phyloP scores from a whole-genome alignment of 2,113 vertebrate genomes.

The Zosterops borbonicus region DNA sequence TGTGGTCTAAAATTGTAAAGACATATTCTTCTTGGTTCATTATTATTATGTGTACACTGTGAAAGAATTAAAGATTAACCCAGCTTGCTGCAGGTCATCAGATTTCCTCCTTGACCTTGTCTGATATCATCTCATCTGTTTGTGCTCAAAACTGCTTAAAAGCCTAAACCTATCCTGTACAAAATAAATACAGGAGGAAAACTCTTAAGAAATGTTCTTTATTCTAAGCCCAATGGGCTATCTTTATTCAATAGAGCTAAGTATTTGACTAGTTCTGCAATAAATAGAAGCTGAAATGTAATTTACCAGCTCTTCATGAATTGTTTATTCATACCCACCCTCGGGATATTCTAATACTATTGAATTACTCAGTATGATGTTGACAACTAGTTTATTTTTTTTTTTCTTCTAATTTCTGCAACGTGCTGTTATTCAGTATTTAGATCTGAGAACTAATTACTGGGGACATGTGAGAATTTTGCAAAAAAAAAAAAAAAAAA shows the following conservation, averaged over 20 bases:
- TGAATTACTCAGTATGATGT: slow-evolving; percentile 58
- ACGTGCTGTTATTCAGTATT: slow-evolving; percentile 8
- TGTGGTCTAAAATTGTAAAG: not conserved
- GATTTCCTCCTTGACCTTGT: slow-evolving; percentile 39
- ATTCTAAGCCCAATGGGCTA: slow-evolving; percentile 16
- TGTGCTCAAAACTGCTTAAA: slow-evolving; percentile 1
- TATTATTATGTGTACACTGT: not conserved
- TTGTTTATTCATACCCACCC: slow-evolving; percentile 62
- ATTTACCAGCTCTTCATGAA: slow-evolving; percentile 65
- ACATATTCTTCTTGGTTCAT: not conserved
- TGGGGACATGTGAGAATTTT: not conserved
- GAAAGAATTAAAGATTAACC: slow-evolving; percentile 16
- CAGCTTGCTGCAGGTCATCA: slow-evolving; percentile 11
- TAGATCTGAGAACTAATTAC: slow-evolving; percentile 49
- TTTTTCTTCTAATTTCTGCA: slow-evolving; percentile 39
- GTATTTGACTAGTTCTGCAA: slow-evolving; percentile 55
- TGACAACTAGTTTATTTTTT: slow-evolving; percentile 41
- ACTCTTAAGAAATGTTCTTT: slow-evolving; percentile 33
- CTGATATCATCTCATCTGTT: not conserved
- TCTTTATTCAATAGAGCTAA: slow-evolving; percentile 34
- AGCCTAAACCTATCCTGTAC: not conserved
- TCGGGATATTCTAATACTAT: slow-evolving; percentile 45
- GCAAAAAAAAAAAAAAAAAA: not conserved
- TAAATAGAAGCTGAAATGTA: slow-evolving; percentile 66
- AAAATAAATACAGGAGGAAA: slow-evolving; percentile 13